Base-by-base conservation (phyloP, 1,140 invertebrate genomes). In the Wasmannia auropunctata region DNA sequence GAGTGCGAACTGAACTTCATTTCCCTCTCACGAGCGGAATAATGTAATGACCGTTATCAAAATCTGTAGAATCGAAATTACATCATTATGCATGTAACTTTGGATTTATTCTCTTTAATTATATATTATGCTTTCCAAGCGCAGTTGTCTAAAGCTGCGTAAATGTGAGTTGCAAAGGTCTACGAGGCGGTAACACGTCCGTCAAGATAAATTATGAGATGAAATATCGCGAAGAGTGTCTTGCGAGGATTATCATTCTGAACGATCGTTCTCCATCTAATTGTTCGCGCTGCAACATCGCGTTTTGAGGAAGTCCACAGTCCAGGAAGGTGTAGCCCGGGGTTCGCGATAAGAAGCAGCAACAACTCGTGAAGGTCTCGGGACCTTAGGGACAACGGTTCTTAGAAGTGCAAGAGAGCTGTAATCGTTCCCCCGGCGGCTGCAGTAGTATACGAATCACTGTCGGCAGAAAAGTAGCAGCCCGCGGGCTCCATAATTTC, bases 401-500 rank as follows among this genome's bases (percentile, higher is more conserved):
- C 94, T 84, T 86, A 92, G 94, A 94, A 95, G 87, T 90, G 84
- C 89, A 86, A 85, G 85, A 88, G 89, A 86, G 85, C 91, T 88
- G 86, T 89, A 91, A 90, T 92, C 89, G 92, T 87, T 92, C 86
- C 87, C 89, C 91, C 93, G 90, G 87, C 91, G 91, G 90, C 90
- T 84, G 91, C 92, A 85, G 90, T 80, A 88, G 92, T 92, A 92
- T 87, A 90, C 91, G 93, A 94, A 94, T 93, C 93, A 93, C 93
- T 93, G 92, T 93, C 93, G 92, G 91, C 91, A 91, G 92, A 92
- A 87, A 92, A 91, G 92, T 92, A 91, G 88, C 84, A 88, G 91
- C 92, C 91, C 93, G 91, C 91, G 91, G 94, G 94, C 92, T 86
- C 91, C 91, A 92, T 89, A 95, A 95, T 95, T 95, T 95, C 92